These are phyloP conservation scores for Ctenosaura bakeri DNA, from an alignment of 2,797 vertebrate species.

Conservation along the genomic window DNA sequence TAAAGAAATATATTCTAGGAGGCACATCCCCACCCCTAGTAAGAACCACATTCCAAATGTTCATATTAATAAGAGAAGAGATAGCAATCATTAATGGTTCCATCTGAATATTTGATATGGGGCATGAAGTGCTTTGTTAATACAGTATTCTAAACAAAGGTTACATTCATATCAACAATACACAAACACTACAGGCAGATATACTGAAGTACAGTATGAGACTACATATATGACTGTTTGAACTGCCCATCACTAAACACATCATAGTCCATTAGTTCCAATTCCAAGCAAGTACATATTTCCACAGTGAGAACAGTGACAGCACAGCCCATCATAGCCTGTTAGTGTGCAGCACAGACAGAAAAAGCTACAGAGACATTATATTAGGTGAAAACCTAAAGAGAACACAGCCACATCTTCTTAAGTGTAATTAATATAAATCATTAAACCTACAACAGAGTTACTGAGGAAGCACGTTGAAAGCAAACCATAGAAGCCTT, in stretches of 20 bases:
- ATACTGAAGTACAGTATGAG: not conserved
- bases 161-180: not conserved
- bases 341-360: constrained; percentile 77
- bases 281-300: constrained; percentile 57
- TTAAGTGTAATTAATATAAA: constrained; percentile 33
- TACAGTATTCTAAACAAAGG: too few species aligned
- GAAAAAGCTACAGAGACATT: constrained; percentile 56
- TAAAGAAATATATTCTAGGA: not conserved
- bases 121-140: not conserved
- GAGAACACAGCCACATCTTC: constrained; percentile 46
- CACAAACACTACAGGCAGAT: not conserved
- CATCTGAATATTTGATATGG: not conserved
- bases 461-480: constrained; percentile 66
- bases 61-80: not conserved
- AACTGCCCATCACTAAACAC: constrained; percentile 77
- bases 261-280: constrained; percentile 56
- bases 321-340: constrained; percentile 70
- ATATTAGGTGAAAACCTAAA: constrained; percentile 65
- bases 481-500: constrained; percentile 74
- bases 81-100: not conserved
- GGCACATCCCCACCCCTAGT: not conserved
- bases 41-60: not conserved
- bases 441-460: constrained; percentile 61
- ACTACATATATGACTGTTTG: constrained; percentile 3
- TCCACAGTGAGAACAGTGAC: constrained; percentile 65